Evolutionary conservation across 2,113 vertebrate species (phyloP), one percentile per base, ranked within the genome.

Genomic region (Aegypius monachus): DNA sequence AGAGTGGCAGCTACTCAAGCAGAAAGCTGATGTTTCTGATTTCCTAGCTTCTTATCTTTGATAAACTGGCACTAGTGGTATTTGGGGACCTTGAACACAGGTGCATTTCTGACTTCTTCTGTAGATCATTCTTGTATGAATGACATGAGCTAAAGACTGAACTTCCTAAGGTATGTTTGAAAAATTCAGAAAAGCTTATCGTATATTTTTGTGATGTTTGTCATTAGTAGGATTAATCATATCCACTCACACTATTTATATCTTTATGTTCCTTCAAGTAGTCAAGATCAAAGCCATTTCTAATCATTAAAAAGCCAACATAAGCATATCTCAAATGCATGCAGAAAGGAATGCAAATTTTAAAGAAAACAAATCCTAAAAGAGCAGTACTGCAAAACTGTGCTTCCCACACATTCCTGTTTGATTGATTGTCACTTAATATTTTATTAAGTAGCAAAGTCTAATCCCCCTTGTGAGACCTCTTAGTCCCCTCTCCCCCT

Each of bases 241-340:
- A 87, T 66, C 81, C 81, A 72, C 86, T 95, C 71, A 63, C 45
- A 71, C 62, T 91, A 79, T 95, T 96, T 97, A 86, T 94, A 89
- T 71, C 65, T 85, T 75, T 92, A 66, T 86, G 66, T 91, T 95
- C 81, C 91, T 95, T 94, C 91, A 62, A 94, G 91, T 82, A 93
- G 94, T 73, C 78, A 63, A 93, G 94, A 96, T 97, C 97, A 97
- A 97, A 96, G 93, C 55, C 38, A 63, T 85, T 95, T 80, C 84
- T 94, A 93, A 90, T 95, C 73, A 81, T 80, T 93, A 80, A 88
- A 92, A 80, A 93, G 48, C 66, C 89, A 95, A 72, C 62, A n/a
- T 38, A 42, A 2, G 0, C 80, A 11, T 47, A 73, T 80, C 74
- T 95, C 58, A 84, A 90, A 89, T 68, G 78, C 32, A 63, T 58